Evolutionary conservation across 2,888 invertebrate species (phyloP), one percentile per base, ranked within the genome.

Genomic region (Drosophila cognata): DNA sequence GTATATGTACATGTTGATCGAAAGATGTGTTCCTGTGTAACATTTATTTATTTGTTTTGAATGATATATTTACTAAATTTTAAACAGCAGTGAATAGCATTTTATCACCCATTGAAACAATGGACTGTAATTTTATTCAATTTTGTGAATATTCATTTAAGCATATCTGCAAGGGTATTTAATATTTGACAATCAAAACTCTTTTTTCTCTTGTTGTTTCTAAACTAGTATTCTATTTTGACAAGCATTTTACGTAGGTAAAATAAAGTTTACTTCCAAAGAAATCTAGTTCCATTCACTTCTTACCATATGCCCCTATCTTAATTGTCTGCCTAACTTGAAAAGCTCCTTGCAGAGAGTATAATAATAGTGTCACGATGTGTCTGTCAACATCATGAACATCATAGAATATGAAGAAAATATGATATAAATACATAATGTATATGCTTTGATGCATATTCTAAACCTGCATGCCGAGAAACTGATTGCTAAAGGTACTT

Each of bases 261-360:
- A n/a, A 56, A 38, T 18, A 36, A 36, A 60, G n/a, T 60, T 36
- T n/a, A 4, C 16, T 16, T 29, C 16, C 25, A 51, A 36, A 36
- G 35, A 35, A 3, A 50, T 2, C 10, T 36, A 25, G 28, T 29
- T 33, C 10, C 10, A n/a, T 51, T 36, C 52, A 36, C 13, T 2
- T 29, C 16, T 28, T 18, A 50, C 28, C 21, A 18, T 35, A 21
- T 16, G 56, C 63, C 63, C 63, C 56, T 56, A 61, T 61, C 2
- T 7, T 25, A 25, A 38, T 61, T 25, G 60, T 61, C 31, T 31
- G n/a, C 2, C 16, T 4, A 51, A 51, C 21, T n/a, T 38, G 16
- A n/a, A 21, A 50, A 36, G 18, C 29, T 2, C 7, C 28, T 21
- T 36, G 35, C 28, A 38, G 36, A 21, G 31, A 25, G 36, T 41